Base-by-base conservation (phyloP, 2,888 invertebrate species). In the Steinernema scapterisci region DNA sequence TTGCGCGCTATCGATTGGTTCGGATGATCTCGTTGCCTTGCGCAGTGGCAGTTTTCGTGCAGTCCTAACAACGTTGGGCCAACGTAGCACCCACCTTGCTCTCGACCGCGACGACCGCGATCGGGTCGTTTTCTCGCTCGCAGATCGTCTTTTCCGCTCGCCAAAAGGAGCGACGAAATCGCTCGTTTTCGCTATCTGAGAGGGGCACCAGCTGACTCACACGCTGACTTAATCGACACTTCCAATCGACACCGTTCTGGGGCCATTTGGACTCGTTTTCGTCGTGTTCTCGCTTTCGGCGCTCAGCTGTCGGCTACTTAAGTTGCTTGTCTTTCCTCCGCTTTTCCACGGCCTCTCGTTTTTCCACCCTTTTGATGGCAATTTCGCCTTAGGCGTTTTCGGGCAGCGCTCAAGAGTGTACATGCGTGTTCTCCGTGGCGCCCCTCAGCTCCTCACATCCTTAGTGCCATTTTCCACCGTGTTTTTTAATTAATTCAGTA, bases 401-500 rank as follows among this genome's bases (percentile, higher is more conserved):
- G 48, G 48, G 48, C 38, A 7, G n/a, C 48, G 48, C 48, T 48
- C 48, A 48, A 48, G 48, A n/a, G 48, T 48, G 13, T 48, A 48
- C 19, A 19, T 48, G 48, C 48, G 48, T 19, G 48, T 38, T 48
- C 48, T n/a, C n/a, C n/a, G n/a, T n/a, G n/a, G n/a, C n/a, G n/a
- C 48, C 48, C 48, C 13, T 19, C 48, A 48, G 38, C 38, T 38
- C 38, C 38, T 38, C 38, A 48, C 48, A 48, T 48, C 48, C 48
- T 48, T 48, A 48, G 48, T 48, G 48, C 48, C 48, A 48, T 48
- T 48, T 48, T 19, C 48, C 21, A 54, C 25, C 54, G 23, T 54
- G 54, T 11, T 23, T 3, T 54, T 54, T 54, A 54, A 54, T 54
- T 54, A 54, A 54, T 54, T 25, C 54, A 25, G 48, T n/a, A 54